Percentiles rank a stretch among this genome's conserved stretches.
These are phyloP conservation scores for Hippocampus zosterae DNA, from an alignment of 2,113 vertebrate species.

Conservation along the genomic window DNA sequence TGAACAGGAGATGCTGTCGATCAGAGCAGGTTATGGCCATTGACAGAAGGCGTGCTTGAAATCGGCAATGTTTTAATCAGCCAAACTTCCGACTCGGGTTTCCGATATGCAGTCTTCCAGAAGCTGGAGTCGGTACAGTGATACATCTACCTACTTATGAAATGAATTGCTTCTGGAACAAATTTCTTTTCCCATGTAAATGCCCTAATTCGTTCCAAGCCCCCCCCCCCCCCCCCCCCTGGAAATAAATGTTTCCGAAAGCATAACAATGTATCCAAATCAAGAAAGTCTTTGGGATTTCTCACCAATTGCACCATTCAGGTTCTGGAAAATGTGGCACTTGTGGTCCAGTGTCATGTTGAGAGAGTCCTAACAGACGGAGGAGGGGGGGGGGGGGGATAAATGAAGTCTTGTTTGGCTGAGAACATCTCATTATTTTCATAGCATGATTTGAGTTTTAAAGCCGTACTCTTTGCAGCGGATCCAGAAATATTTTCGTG, in stretches of 20 bases:
- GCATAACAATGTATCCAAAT: too few species aligned
- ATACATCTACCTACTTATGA: too few species aligned
- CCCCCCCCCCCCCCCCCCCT: too few species aligned
- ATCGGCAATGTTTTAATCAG: slow-evolving; percentile 1
- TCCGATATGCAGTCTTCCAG: neutral
- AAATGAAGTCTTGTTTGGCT: neutral
- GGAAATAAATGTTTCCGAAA: too few species aligned
- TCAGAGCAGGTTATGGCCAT: slow-evolving; percentile 29
- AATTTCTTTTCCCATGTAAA: too few species aligned
- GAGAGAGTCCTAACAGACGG: slow-evolving; percentile 77
- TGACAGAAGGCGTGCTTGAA: slow-evolving; percentile 11
- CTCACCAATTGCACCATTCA: slow-evolving; percentile 93
- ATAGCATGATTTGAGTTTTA: neutral
- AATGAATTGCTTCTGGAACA: too few species aligned
- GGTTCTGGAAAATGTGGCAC: slow-evolving; percentile 92
- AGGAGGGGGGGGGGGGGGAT: slow-evolving; percentile 1
- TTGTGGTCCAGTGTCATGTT: slow-evolving; percentile 96
- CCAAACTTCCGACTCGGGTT: slow-evolving; percentile 11
- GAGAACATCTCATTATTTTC: slow-evolving; percentile 10
- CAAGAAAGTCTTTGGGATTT: slow-evolving; percentile 27
- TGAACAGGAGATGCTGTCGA: slow-evolving; percentile 29
- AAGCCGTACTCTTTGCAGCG: slow-evolving; percentile 75
- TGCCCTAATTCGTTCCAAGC: too few species aligned
- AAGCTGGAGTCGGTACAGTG: too few species aligned
- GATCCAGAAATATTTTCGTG: slow-evolving; percentile 91